Conservation (phyloP, 2,113 vertebrate species). For the Chitala chitala region DNA sequence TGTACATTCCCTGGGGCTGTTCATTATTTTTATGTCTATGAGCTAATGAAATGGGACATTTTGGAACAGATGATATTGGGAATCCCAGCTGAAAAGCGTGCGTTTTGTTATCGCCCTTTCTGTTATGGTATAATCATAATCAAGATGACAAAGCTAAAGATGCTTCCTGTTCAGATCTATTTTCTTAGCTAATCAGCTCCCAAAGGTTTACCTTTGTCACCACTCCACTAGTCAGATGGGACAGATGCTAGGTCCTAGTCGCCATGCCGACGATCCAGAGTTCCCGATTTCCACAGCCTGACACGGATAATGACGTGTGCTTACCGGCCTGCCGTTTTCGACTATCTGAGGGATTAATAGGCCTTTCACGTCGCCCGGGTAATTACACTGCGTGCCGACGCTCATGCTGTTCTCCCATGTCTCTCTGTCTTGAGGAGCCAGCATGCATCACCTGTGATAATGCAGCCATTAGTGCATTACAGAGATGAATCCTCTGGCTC, state of each 20-base stretch:
- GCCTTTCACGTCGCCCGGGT: neutral
- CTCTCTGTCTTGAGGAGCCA: neutral
- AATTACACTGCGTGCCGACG: neutral
- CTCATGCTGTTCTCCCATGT: neutral
- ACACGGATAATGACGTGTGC: slow-evolving; percentile 6
- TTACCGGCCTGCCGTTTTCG: slow-evolving; percentile 12
- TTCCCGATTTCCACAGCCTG: too few species aligned
- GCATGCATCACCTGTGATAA: neutral
- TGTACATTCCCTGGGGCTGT: slow-evolving; percentile 2
- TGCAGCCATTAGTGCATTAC: neutral
- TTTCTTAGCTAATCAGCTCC: neutral
- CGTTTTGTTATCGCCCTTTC: neutral
- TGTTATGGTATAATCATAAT: neutral
- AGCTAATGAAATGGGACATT: neutral
- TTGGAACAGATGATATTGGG: neutral
- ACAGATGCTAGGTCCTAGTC: too few species aligned
- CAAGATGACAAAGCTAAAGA: neutral
- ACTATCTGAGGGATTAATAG: slow-evolving; percentile 14
- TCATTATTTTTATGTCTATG: slow-evolving; percentile 16
- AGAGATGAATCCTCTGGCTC: neutral
- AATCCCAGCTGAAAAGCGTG: neutral
- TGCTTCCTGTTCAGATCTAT: neutral
- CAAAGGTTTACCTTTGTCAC: neutral
- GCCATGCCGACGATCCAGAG: too few species aligned
- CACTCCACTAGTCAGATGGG: neutral